Conservation (phyloP, 2,797 vertebrate genomes). For the Sebastes nivosus region DNA sequence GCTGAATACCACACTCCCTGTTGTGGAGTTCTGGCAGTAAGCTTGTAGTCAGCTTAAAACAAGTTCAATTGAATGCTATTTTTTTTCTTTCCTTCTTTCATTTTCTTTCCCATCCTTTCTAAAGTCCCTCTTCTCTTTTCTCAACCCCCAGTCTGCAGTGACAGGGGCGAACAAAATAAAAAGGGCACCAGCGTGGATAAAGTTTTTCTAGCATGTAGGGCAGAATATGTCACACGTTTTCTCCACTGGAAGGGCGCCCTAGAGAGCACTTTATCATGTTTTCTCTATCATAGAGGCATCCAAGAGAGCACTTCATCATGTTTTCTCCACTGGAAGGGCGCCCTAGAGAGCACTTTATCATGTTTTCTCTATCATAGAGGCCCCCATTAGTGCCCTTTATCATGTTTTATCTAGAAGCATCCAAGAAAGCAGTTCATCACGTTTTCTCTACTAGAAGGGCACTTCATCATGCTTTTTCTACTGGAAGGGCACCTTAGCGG, state of each 20-base stretch:
- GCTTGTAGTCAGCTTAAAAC: slow-evolving; percentile 7
- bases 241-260: neutral
- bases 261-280: neutral
- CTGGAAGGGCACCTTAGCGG: neutral
- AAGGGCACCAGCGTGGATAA: neutral
- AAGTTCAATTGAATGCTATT: neutral
- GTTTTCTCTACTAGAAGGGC: neutral
- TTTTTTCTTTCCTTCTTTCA: neutral
- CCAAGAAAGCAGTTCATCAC: no score
- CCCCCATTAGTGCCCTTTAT: neutral
- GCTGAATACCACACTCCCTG: slow-evolving; percentile 64
- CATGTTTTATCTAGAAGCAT: no score
- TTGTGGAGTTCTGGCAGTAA: slow-evolving; percentile 78
- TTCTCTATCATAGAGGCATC: neutral
- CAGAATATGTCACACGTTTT: neutral
- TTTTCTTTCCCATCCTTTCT: neutral
- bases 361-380: neutral
- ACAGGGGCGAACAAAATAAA: neutral
- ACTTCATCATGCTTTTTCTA: no score
- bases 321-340: neutral
- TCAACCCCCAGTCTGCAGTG: neutral
- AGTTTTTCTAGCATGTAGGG: neutral
- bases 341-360: neutral
- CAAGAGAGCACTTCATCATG: neutral
- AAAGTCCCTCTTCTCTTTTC: neutral